These are phyloP conservation scores for Geotrupes spiniger DNA, from an alignment of 2,888 invertebrate genomes.

Conservation along the genomic window DNA sequence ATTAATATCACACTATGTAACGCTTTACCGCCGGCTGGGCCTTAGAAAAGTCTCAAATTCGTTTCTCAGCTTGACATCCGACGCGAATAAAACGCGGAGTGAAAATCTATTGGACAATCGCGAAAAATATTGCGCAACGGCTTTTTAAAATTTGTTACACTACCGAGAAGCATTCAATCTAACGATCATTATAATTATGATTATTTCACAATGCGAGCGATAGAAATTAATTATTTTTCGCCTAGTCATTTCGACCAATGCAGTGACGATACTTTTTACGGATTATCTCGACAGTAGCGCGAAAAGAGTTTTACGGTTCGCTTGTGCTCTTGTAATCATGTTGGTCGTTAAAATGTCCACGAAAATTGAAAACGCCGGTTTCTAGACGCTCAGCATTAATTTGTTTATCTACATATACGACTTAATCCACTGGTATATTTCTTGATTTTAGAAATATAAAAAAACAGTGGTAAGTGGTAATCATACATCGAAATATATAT, in stretches of 20 bases:
- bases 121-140: slow-evolving; percentile 17
- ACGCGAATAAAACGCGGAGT: slow-evolving; percentile 13
- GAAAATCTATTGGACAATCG: slow-evolving; percentile 14
- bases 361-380: no score
- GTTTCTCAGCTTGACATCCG: slow-evolving; percentile 15
- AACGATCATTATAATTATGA: not conserved
- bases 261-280: no score
- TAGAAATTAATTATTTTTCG: slow-evolving; percentile 11
- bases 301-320: no score
- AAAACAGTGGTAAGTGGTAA: no score
- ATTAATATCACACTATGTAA: slow-evolving; percentile 3
- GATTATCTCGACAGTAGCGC: no score
- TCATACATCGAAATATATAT: no score
- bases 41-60: slow-evolving; percentile 17
- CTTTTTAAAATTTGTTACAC: slow-evolving; percentile 16
- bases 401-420: no score
- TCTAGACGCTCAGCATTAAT: no score
- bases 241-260: slow-evolving; percentile 5
- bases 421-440: no score
- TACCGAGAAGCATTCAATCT: slow-evolving; percentile 12
- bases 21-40: slow-evolving; percentile 7
- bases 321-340: no score
- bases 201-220: slow-evolving; percentile 12
- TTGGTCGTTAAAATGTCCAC: no score
- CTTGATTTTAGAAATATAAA: no score